A percentile compares a stretch with the other conserved stretches of the same genome.
These are phyloP conservation scores for Amblyopsis rosae DNA, from an alignment of 2,113 vertebrate species.

Conservation along the genomic window DNA sequence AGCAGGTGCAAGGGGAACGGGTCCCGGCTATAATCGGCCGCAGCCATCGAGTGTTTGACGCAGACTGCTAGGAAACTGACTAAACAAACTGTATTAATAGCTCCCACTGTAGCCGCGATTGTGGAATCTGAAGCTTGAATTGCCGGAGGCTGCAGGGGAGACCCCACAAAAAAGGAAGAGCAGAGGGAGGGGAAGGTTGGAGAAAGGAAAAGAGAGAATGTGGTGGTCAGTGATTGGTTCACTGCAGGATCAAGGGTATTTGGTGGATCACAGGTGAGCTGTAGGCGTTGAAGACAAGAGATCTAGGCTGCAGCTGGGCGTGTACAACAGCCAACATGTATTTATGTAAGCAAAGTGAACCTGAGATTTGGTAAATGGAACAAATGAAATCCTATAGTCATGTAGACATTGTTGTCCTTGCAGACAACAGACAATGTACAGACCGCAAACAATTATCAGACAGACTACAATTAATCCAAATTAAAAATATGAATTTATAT, in stretches of 20 bases:
- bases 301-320: conserved; percentile 34
- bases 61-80: conserved; percentile 84
- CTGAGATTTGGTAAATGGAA: conserved; percentile 72
- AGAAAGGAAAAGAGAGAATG: conserved; percentile 7
- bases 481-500: conserved; percentile 47
- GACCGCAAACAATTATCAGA: conserved; percentile 31
- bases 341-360: conserved; percentile 69
- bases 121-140: conserved; percentile 76
- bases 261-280: conserved; percentile 44
- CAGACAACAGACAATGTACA: conserved; percentile 42
- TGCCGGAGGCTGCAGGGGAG: conserved; percentile 76
- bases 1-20: conserved; percentile 76
- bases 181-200: neutral
- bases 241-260: conserved; percentile 35
- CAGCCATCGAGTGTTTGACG: conserved; percentile 80
- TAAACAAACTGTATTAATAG: conserved; percentile 87
- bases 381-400: conserved; percentile 75
- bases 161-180: conserved; percentile 55
- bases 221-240: conserved; percentile 13
- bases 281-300: conserved; percentile 14
- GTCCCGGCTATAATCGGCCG: conserved; percentile 77
- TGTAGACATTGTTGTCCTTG: conserved; percentile 60
- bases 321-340: conserved; percentile 40
- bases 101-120: conserved; percentile 71
- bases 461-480: conserved; percentile 42